Conservation (phyloP, 1,140 invertebrate genomes). For the Coptotermes formosanus region DNA sequence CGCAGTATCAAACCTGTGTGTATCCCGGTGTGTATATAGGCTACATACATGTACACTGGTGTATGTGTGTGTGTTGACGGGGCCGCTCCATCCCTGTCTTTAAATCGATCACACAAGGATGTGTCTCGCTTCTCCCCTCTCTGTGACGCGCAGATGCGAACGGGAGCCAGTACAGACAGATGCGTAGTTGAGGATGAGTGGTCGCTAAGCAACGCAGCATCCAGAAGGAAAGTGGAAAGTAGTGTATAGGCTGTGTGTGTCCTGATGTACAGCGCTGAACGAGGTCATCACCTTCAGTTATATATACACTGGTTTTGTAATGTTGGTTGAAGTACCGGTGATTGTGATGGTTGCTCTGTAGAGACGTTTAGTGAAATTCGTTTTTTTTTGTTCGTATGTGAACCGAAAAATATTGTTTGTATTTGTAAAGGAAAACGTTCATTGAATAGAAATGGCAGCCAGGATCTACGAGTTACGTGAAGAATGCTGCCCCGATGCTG, state of each 20-base stretch:
- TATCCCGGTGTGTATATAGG: not conserved
- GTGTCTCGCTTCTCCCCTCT: not conserved
- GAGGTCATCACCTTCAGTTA: not conserved
- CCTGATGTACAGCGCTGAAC: not conserved
- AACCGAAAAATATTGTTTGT: not conserved
- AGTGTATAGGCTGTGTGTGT: not conserved
- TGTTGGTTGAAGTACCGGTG: too few relatives aligned
- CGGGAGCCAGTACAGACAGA: not conserved
- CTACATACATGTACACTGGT: not conserved
- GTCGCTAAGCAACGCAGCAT: slow-evolving; percentile 6
- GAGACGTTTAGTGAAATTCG: not conserved
- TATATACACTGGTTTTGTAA: not conserved
- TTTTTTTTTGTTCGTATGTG: not conserved
- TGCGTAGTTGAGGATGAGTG: slow-evolving; percentile 10
- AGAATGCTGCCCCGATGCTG: not conserved
- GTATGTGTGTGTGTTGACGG: not conserved
- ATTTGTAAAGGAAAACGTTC: not conserved
- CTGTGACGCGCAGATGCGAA: not conserved
- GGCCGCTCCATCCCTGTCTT: not conserved
- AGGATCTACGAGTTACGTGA: not conserved
- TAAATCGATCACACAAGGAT: not conserved
- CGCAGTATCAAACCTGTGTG: not conserved
- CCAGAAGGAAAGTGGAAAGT: not conserved
- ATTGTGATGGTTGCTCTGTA: not conserved
- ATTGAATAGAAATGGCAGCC: not conserved